These are phyloP conservation scores for Bufo bufo DNA, from an alignment of 2,113 vertebrate species.

Conservation along the genomic window DNA sequence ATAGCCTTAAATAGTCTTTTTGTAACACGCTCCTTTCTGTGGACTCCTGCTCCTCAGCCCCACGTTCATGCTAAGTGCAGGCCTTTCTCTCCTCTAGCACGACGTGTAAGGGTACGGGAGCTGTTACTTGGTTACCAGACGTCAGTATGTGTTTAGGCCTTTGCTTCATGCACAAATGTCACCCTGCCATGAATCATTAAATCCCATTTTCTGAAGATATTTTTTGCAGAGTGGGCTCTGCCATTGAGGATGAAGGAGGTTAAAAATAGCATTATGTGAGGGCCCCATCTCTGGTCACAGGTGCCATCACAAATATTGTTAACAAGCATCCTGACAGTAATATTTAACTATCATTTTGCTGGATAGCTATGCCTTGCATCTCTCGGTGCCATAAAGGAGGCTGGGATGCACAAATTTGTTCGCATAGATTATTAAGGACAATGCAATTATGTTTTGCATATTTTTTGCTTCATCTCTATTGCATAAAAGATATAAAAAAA, in stretches of 20 bases:
- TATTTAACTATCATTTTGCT: constrained; percentile 49
- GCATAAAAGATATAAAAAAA: not conserved
- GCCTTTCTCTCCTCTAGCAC: constrained; percentile 30
- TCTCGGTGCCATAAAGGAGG: not conserved
- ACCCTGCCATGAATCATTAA: constrained; percentile 81
- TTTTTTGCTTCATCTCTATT: not conserved
- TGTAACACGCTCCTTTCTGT: not conserved
- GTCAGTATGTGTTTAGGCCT: constrained; percentile 73
- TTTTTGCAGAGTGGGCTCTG: constrained; percentile 74
- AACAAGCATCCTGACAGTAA: constrained; percentile 52
- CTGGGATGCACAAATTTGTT: not conserved
- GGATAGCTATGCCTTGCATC: not conserved
- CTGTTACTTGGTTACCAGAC: constrained; percentile 70
- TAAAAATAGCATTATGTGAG: constrained; percentile 74
- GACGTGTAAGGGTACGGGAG: constrained; percentile 39
- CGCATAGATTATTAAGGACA: not conserved
- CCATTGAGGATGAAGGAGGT: constrained; percentile 64
- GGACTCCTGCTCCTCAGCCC: not conserved
- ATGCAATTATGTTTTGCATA: not conserved
- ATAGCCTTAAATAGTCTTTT: not conserved
- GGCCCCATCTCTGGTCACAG: constrained; percentile 52
- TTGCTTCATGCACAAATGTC: constrained; percentile 76
- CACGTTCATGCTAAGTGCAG: constrained; percentile 20
- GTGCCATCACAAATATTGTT: constrained; percentile 57
- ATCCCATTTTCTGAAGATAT: constrained; percentile 79